Evolutionary conservation across 2,113 vertebrate genomes (phyloP).

Genomic region (Hippopotamus amphibius): DNA sequence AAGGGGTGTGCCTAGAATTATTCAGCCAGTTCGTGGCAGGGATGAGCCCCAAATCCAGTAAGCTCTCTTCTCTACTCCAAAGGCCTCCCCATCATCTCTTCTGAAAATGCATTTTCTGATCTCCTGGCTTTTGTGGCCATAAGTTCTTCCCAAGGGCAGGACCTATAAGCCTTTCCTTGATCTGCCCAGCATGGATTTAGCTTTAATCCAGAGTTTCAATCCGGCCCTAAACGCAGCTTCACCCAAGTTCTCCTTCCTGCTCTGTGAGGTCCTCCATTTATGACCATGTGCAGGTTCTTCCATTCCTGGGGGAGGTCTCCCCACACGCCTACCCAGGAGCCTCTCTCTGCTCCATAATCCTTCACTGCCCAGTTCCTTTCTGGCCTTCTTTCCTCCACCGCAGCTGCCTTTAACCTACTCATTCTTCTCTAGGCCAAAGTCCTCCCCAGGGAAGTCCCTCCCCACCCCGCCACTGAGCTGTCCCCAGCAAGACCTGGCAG

Average conservation of each 20-base stretch:
- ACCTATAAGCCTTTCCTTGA: background rate
- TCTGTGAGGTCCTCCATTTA: background rate
- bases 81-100: background rate
- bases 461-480: background rate
- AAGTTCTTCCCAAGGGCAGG: background rate
- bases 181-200: background rate
- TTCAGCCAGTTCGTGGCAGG: background rate
- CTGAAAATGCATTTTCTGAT: background rate
- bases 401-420: background rate
- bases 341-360: background rate
- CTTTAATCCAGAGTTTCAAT: background rate
- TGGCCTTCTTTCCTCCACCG: background rate
- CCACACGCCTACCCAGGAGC: accelerated
- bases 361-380: background rate
- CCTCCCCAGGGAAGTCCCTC: background rate
- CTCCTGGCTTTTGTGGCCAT: background rate
- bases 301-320: background rate
- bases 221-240: background rate
- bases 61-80: background rate
- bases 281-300: background rate
- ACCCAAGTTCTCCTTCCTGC: background rate
- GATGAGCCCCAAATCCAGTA: background rate
- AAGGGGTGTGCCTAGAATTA: background rate
- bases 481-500: background rate
- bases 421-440: background rate